Conservation (phyloP, 2,888 invertebrate species). For the Pterostichus niger region DNA sequence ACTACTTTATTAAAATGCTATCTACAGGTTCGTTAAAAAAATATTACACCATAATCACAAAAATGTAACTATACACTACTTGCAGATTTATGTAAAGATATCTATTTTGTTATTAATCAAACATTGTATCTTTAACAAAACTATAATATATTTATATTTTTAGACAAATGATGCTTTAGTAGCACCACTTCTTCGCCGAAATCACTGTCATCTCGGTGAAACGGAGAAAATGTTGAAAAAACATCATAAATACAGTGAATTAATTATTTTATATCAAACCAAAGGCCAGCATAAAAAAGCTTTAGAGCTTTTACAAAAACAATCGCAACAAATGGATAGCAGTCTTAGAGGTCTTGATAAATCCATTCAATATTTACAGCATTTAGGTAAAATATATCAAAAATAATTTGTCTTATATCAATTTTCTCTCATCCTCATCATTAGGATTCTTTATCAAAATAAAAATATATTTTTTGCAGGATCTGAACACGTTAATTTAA, state of each 20-base stretch:
- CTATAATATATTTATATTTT: conserved; percentile 3
- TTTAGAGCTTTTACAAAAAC: conserved; percentile 90
- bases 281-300: conserved; percentile 96
- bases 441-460: background rate
- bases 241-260: conserved; percentile 93
- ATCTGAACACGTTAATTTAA: conserved; percentile 88
- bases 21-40: conserved; percentile 82
- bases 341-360: conserved; percentile 88
- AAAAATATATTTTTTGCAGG: conserved; percentile 77
- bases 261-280: conserved; percentile 96
- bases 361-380: conserved; percentile 94
- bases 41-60: background rate
- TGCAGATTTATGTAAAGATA: conserved; percentile 72
- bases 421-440: too few species aligned
- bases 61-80: background rate
- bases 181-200: conserved; percentile 92
- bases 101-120: too few species aligned
- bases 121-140: too few species aligned
- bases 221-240: conserved; percentile 93
- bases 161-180: conserved; percentile 96
- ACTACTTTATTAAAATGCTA: conserved; percentile 98
- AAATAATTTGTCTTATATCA: background rate
- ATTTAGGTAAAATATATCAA: conserved; percentile 81
- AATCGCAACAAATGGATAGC: conserved; percentile 87
- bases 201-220: conserved; percentile 96